Evolutionary conservation across 2,113 vertebrate species (phyloP).

Genomic region (Eonycteris spelaea): DNA sequence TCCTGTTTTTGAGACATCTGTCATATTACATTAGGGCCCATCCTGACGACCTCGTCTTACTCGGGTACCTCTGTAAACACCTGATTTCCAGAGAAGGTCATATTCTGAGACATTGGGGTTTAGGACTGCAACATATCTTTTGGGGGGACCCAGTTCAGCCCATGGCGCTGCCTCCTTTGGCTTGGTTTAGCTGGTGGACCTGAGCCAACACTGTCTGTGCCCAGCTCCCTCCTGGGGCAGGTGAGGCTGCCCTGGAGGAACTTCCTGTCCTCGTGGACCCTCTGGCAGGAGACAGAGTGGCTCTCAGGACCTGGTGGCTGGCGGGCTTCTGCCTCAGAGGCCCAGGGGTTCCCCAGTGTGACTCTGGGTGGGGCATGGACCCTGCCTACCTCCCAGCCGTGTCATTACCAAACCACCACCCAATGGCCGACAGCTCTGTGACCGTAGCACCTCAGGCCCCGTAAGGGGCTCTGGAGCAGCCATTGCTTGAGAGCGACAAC

Average conservation of each 20-base stretch:
- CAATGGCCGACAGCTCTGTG: rapidly evolving
- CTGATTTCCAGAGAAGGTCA: neutral
- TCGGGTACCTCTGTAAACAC: neutral
- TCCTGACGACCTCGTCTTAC: neutral
- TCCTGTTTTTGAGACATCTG: rapidly evolving
- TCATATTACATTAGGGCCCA: neutral
- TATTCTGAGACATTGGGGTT: neutral
- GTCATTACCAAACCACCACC: rapidly evolving
- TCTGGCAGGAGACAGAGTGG: neutral
- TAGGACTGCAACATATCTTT: rapidly evolving
- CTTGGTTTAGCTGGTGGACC: rapidly evolving
- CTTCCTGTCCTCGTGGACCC: neutral
- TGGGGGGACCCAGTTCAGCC: neutral
- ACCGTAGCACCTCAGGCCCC: rapidly evolving
- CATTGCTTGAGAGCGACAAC: neutral
- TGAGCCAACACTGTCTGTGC: neutral
- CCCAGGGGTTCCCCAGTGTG: neutral
- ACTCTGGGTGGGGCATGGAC: neutral
- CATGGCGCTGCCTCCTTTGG: rapidly evolving
- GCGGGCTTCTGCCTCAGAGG: neutral
- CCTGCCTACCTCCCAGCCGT: rapidly evolving
- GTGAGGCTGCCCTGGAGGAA: neutral
- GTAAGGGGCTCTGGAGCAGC: neutral
- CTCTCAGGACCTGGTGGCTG: neutral
- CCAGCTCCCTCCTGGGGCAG: neutral